Evolutionary conservation across 2,888 invertebrate genomes (phyloP).

Genomic region (Heliconius cydno): DNA sequence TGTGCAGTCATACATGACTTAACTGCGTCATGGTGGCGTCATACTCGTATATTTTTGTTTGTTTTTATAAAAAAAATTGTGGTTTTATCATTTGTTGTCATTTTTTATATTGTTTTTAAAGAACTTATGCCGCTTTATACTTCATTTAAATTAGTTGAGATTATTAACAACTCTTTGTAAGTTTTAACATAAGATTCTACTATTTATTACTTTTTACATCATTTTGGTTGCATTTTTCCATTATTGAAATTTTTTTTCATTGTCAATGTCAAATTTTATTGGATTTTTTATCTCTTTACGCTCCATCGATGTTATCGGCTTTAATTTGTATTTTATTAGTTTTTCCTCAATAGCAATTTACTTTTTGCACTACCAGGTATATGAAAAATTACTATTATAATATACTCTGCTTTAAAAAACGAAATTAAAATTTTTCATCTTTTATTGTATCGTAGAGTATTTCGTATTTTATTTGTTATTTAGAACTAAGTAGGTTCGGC

Average conservation of each 20-base stretch:
- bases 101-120: constrained; percentile 31
- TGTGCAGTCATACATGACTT: neutral
- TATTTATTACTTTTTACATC: neutral
- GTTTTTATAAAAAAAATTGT: neutral
- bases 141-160: too few relatives aligned
- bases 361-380: neutral
- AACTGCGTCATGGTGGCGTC: neutral
- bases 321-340: constrained; percentile 5
- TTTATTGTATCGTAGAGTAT: neutral
- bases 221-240: constrained; percentile 8
- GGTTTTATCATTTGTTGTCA: constrained; percentile 17
- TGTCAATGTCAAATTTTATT: constrained; percentile 2
- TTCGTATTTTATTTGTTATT: neutral
- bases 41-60: neutral
- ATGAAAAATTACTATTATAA: neutral
- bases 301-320: neutral
- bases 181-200: too few relatives aligned
- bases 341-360: constrained; percentile 4
- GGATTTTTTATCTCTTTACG: constrained; percentile 7
- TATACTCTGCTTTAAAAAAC: neutral
- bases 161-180: too few relatives aligned
- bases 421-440: too few relatives aligned
- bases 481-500: neutral
- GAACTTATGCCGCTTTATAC: too few relatives aligned
- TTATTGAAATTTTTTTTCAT: neutral